Conservation (phyloP, 2,113 vertebrate species). For the Gobius niger region DNA sequence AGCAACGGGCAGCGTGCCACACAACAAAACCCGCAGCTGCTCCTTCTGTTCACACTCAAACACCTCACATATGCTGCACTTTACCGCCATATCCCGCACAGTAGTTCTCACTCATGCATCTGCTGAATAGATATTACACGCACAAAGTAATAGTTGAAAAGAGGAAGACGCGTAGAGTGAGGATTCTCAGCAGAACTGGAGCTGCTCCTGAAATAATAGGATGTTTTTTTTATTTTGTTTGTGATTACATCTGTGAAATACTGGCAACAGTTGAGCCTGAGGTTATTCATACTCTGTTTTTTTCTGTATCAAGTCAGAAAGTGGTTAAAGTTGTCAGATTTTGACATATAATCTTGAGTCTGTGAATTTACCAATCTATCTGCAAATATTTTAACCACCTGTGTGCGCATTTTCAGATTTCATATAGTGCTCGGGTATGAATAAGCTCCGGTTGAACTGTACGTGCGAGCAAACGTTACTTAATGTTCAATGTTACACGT, state of each 20-base stretch:
- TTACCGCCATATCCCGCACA: conserved; percentile 52
- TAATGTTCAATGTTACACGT: conserved; percentile 26
- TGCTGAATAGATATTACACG: conserved; percentile 3
- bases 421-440: background rate
- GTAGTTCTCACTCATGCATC: conserved; percentile 22
- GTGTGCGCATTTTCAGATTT: background rate
- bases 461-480: conserved; percentile 12
- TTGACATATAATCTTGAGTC: background rate
- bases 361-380: background rate
- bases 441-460: conserved; percentile 21
- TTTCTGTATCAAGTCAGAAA: too few relatives aligned
- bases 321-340: too few relatives aligned
- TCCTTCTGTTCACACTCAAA: conserved; percentile 62
- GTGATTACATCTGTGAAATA: background rate
- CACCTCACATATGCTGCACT: conserved; percentile 63
- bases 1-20: conserved; percentile 55
- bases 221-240: background rate
- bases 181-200: background rate
- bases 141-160: conserved; percentile 16
- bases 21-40: conserved; percentile 68
- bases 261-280: background rate
- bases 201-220: background rate
- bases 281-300: background rate
- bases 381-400: background rate
- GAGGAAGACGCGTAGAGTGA: background rate